Conservation (phyloP, 1,140 invertebrate species). For the Lethrus apterus region DNA sequence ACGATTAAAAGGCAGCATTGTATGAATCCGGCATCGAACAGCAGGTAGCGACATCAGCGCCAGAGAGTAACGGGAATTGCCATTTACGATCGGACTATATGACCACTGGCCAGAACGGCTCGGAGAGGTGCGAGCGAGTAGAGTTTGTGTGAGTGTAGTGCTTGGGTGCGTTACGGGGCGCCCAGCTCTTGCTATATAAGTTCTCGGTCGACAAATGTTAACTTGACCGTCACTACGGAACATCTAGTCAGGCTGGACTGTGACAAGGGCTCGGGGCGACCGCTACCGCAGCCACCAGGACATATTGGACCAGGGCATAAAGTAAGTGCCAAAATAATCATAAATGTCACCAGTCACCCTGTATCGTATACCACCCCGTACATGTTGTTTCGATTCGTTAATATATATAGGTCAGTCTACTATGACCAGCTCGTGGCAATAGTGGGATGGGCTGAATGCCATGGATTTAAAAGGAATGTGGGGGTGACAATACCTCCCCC, state of each 20-base stretch:
- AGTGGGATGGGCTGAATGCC: slow-evolving; percentile 19
- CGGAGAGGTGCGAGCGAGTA: slow-evolving; percentile 25
- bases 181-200: slow-evolving; percentile 26
- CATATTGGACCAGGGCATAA: slow-evolving; percentile 31
- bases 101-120: slow-evolving; percentile 28
- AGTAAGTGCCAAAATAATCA: slow-evolving; percentile 26
- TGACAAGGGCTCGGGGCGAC: slow-evolving; percentile 29
- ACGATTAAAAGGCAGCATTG: slow-evolving; percentile 6
- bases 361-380: not conserved
- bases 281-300: slow-evolving; percentile 30
- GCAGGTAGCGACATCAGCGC: slow-evolving; percentile 17
- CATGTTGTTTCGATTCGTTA: slow-evolving; percentile 3
- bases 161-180: slow-evolving; percentile 29
- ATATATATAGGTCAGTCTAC: slow-evolving; percentile 19
- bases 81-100: slow-evolving; percentile 22
- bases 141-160: slow-evolving; percentile 33
- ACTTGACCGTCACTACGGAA: slow-evolving; percentile 31
- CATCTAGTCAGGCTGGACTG: slow-evolving; percentile 29
- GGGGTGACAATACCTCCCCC: too few relatives aligned
- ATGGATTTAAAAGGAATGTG: too few relatives aligned
- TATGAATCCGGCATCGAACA: slow-evolving; percentile 17
- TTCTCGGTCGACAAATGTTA: slow-evolving; percentile 30
- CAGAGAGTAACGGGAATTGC: slow-evolving; percentile 15
- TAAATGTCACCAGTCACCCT: slow-evolving; percentile 2
- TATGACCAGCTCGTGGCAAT: too few relatives aligned